Evolutionary conservation across 2,888 invertebrate species (phyloP), one percentile per base, ranked within the genome.

Genomic region (Aleiodes alternator): DNA sequence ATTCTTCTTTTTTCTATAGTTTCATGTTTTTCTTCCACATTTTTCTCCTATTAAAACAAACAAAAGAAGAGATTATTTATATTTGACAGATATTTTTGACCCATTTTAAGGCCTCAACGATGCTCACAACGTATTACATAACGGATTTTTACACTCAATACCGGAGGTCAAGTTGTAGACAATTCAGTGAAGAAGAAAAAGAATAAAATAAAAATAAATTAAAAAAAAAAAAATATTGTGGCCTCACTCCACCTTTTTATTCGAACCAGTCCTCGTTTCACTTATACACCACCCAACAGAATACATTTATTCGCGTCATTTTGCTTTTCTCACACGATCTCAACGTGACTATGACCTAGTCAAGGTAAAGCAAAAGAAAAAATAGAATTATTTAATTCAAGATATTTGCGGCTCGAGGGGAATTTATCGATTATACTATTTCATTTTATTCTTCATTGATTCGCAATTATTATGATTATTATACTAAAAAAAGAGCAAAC

Each of bases 101-200:
- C 16, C 43, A 50, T 61, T 69, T 61, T 61, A 29, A n/a, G 29
- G 29, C 48, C 43, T 16, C 12, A 1, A 53, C 43, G 14, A 72
- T 76, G 14, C 7, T 69, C 34, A 68, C 48, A 66, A 76, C 38
- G 69, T 64, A 72, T 79, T 77, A 72, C 69, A 69, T 76, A 77
- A 79, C 14, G 14, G 72, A 43, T 4, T 38, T 31, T 51, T 71
- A 66, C 51, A 57, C 70, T 77, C 73, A 73, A 73, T 77, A 73
- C 14, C 29, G 51, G 66, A 69, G 69, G 69, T 56, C 70, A 34
- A 38, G 50, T 70, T 5, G 59, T 71, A 71, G 50, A 61, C 14
- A 43, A 48, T 9, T 48, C 66, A 48, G 43, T 38, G 38, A 38
- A 66, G 23, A 48, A 43, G 31, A 23, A 23, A 23, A 23, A 69